Percentiles rank a stretch among this genome's conserved stretches.
Evolutionary conservation across 2,797 vertebrate species (phyloP).

Genomic region (Centropyge bicolor): DNA sequence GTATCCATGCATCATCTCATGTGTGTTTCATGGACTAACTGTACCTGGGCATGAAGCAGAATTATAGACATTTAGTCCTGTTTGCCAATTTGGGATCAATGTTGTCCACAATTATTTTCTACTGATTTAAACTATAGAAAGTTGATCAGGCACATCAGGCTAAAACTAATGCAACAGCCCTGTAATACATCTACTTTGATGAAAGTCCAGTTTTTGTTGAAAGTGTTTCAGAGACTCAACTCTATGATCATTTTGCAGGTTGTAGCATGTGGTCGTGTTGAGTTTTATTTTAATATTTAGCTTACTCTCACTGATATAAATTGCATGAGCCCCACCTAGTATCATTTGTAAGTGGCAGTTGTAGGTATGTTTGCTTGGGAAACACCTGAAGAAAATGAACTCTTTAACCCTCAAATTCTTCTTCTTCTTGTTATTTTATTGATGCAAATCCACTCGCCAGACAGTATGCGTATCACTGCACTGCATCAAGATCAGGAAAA

Average conservation of each 20-base stretch:
- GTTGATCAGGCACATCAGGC: neutral
- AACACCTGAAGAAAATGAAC: neutral
- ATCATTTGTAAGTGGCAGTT: neutral
- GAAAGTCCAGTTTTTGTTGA: constrained; percentile 9
- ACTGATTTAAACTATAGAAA: neutral
- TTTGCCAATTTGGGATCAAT: constrained; percentile 2
- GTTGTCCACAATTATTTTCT: constrained; percentile 14
- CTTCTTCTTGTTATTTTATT: neutral
- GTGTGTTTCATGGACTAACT: constrained; percentile 2
- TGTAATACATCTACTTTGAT: too few species aligned
- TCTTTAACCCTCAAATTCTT: neutral
- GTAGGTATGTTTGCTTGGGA: neutral
- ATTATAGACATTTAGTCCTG: constrained; percentile 7
- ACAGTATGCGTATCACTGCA: neutral
- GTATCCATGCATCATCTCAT: neutral
- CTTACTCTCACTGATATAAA: neutral
- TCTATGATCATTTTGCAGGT: neutral
- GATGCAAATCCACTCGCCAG: too few species aligned
- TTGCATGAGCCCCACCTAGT: neutral
- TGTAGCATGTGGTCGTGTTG: neutral
- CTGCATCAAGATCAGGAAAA: neutral
- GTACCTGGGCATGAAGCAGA: neutral
- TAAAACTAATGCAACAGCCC: too few species aligned
- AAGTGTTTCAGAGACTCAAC: neutral
- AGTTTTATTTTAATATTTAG: neutral